A percentile compares a stretch with the other conserved stretches of the same genome.
Conservation (phyloP, 2,797 vertebrate species). For the Tadarida brasiliensis region DNA sequence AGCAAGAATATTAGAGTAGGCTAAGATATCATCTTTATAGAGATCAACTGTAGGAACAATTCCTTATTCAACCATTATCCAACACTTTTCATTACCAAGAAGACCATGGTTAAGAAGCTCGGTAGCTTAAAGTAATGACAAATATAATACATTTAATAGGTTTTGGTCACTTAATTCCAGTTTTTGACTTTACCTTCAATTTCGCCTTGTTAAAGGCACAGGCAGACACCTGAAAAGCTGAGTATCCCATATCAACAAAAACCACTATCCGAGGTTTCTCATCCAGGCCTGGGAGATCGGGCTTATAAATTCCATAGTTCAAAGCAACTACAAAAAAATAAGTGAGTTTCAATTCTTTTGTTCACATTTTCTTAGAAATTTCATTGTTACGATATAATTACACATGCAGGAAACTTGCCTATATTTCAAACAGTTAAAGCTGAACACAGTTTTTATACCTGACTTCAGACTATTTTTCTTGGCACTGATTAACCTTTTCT, state of each 20-base stretch:
- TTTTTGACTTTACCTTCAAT: conserved; percentile 87
- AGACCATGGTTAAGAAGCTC: not conserved
- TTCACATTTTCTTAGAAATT: conserved; percentile 25
- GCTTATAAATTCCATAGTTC: conserved; percentile 91
- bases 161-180: not conserved
- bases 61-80: not conserved
- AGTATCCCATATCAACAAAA: conserved; percentile 92
- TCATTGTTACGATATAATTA: conserved; percentile 18
- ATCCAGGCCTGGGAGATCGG: conserved; percentile 89
- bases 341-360: not conserved
- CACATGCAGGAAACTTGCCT: not conserved
- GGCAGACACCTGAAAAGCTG: conserved; percentile 90
- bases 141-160: not conserved
- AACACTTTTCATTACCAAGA: not conserved
- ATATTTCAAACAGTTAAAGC: not conserved
- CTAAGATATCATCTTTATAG: not conserved
- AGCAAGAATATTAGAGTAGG: not conserved
- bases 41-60: not conserved
- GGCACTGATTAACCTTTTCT: not conserved
- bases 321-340: conserved; percentile 88
- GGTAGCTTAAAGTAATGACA: not conserved
- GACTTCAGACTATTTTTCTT: not conserved
- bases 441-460: not conserved
- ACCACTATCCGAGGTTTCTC: conserved; percentile 90
- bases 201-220: conserved; percentile 92